Conservation (phyloP, 2,888 invertebrate species). For the Zelleria hepariella region DNA sequence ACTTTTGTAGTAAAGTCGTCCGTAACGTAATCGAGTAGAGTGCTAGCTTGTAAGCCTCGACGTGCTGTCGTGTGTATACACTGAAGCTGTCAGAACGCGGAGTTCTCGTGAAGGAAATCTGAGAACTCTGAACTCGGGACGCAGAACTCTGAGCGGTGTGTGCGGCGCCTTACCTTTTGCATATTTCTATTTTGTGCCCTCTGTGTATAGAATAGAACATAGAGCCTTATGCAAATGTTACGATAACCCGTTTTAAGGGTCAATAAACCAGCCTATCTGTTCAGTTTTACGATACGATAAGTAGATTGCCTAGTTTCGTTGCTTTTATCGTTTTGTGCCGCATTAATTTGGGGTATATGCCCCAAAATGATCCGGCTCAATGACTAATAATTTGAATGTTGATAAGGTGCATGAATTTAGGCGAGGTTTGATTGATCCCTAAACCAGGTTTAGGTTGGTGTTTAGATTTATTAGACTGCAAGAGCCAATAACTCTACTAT, state of each 20-base stretch:
- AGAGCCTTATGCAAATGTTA: slow-evolving; percentile 12
- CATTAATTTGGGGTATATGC: slow-evolving; percentile 35
- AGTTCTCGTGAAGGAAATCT: too few species aligned
- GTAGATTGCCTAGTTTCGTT: slow-evolving; percentile 53
- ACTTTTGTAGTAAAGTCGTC: too few species aligned
- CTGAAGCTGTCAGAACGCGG: too few species aligned
- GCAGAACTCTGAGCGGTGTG: too few species aligned
- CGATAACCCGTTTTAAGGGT: slow-evolving; percentile 65
- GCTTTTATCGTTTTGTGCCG: slow-evolving; percentile 25
- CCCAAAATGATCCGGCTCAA: not conserved
- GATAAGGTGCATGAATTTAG: not conserved
- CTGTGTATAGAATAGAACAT: not conserved
- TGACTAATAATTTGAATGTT: not conserved
- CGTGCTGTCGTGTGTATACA: too few species aligned
- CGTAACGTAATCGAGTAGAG: too few species aligned
- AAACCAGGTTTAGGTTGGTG: not conserved
- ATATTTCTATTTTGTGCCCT: not conserved
- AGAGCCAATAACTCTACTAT: too few species aligned
- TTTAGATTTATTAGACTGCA: not conserved
- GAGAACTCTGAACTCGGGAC: too few species aligned
- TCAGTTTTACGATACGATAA: slow-evolving; percentile 64
- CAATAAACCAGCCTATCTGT: slow-evolving; percentile 64
- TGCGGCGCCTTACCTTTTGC: not conserved
- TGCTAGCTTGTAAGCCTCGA: too few species aligned
- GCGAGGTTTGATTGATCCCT: not conserved